These are phyloP conservation scores for Platyrinchus mystaceus DNA, from an alignment of 2,797 vertebrate species.

Conservation along the genomic window DNA sequence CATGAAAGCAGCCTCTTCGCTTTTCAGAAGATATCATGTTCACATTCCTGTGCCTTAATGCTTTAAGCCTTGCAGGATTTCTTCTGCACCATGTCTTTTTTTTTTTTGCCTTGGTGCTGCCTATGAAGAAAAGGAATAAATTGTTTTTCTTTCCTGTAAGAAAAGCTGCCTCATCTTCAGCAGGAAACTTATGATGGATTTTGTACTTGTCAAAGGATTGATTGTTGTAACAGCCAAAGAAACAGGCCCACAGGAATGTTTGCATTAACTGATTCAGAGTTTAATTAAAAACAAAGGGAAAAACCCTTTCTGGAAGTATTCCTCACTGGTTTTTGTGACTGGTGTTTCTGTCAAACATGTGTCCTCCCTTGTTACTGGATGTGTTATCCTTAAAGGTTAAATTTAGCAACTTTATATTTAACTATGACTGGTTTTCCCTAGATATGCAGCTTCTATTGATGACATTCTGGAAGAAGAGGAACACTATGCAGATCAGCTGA, in stretches of 20 bases:
- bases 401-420: not conserved
- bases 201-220: not conserved
- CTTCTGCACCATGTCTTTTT: not conserved
- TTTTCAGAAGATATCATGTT: not conserved
- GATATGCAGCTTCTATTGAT: conserved; percentile 93
- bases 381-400: not conserved
- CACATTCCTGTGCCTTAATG: not conserved
- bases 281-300: not conserved
- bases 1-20: not conserved
- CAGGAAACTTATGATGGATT: not conserved
- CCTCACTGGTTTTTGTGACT: not conserved
- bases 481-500: conserved; percentile 95
- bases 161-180: not conserved
- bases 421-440: conserved; percentile 42
- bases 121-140: not conserved
- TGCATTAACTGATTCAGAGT: not conserved
- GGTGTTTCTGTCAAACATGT: not conserved
- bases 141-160: not conserved
- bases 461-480: conserved; percentile 97
- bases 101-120: not conserved
- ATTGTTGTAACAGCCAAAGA: not conserved
- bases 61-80: not conserved
- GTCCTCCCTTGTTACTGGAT: not conserved
- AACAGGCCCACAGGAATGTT: not conserved
- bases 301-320: not conserved